Base-by-base conservation (phyloP, 2,888 invertebrate species). In the Synanthedon myopaeformis region DNA sequence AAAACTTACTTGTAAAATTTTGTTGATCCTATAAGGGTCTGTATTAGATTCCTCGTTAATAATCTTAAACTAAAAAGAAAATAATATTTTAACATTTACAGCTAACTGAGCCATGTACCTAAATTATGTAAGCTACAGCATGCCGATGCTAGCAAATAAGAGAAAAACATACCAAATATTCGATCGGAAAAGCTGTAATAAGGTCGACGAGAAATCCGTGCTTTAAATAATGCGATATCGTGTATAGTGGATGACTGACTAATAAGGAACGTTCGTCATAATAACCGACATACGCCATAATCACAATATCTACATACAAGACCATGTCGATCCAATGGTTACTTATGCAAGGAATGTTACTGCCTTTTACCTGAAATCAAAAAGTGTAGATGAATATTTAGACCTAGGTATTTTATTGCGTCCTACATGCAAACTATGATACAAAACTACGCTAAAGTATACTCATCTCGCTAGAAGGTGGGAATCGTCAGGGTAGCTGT, bases 261-360 rank as follows among this genome's bases (percentile, higher is more conserved):
- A 89, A 61, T 13, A 89, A 57, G 0, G 83, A 86, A 14, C 72
- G 69, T 1, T 84, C 72, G 49, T 89, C 73, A 60, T 89, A 89
- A 58, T 83, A 89, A 0, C 82, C 84, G 0, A 89, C 80, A 53
- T 89, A 88, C 0, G 82, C 60, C 80, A 88, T 83, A 11, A 89
- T 61, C 6, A 86, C 41, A 0, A 89, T 59, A 49, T 89, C 89
- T 1, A 81, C 3, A 51, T 81, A 82, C 11, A 88, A 58, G 3
- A 80, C 35, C 13, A 75, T 57, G 42, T 83, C 82, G 0, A 64
- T 14, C 67, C 69, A 75, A 50, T 69, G 66, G 55, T 75, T 77
- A 0, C 52, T 49, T 35, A 35, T 35, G 35, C 10, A 35, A 35
- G 6, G 35, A 10, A 35, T 8, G 35, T 35, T 35, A 35, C 3